Base-by-base conservation (phyloP, 2,888 invertebrate genomes). In the Neelides folsomi region DNA sequence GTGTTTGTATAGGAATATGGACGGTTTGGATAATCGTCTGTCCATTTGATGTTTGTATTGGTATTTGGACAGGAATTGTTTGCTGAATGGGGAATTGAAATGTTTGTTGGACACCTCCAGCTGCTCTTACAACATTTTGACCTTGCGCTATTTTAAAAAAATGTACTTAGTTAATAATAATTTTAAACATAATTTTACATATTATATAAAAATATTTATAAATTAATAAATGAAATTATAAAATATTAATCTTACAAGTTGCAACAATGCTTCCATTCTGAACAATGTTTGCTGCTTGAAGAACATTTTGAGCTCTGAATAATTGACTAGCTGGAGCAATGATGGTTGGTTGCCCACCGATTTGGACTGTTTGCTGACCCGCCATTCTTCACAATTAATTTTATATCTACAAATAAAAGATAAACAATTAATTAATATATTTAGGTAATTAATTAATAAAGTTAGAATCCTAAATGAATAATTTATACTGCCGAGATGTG, bases 1-100 rank as follows among this genome's bases (percentile, higher is more conserved):
- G 72, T 41, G 88, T 79, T 70, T 92, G 92, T 15, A 93, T 77
- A 0, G 94, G 94, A 66, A 95, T 82, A 69, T 94, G 93, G 1
- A 95, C 83, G 0, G 94, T 93, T 70, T 95, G 94, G 71, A 90
- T 86, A 54, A 94, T 83, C 0, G 94, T 93, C 72, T 94, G 93
- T 0, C 94, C 94, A 70, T 84, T 86, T 36, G 81, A 76, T 50
- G 84, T 80, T 46, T 82, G 80, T 58, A 90, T 86, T 1, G 90
- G 90, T 55, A 92, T 86, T 71, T 93, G 93, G 4, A 93, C 86
- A 0, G 89, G 88, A 48, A 90, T 86, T 54, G 86, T 82, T 66
- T 82, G 83, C 67, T 81, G 81, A 72, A 79, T 76, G 2, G 80
- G 79, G 56, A 81, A 79, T 70, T 85, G 85, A 39, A 80, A 70